Evolutionary conservation across 1,140 invertebrate species (phyloP).

Genomic region (Sminthurinus signatus): DNA sequence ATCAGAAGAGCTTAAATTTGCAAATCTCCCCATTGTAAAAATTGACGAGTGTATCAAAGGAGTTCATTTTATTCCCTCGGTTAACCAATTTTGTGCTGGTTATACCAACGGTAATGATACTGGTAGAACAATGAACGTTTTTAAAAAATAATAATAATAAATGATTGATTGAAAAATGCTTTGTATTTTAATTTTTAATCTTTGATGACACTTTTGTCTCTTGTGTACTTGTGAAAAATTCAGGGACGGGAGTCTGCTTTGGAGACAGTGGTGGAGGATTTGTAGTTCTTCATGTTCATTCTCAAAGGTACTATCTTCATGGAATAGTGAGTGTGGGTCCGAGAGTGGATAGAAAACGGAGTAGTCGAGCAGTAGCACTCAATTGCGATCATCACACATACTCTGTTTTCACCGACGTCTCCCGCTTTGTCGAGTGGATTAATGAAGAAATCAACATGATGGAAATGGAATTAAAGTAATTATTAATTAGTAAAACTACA

Average conservation of each 20-base stretch:
- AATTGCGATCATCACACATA: not conserved
- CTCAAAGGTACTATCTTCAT: not conserved
- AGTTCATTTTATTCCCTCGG: not conserved
- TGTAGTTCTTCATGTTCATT: not conserved
- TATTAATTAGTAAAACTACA: too few relatives aligned
- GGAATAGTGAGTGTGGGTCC: not conserved
- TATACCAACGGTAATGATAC: constrained; percentile 21
- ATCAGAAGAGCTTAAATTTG: constrained; percentile 9
- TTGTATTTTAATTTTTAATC: too few relatives aligned
- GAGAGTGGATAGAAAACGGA: too few relatives aligned
- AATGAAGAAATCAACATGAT: not conserved
- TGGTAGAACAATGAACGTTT: too few relatives aligned
- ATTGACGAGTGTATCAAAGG: constrained; percentile 5
- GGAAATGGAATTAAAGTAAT: not conserved
- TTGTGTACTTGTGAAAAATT: not conserved
- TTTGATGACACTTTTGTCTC: too few relatives aligned
- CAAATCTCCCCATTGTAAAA: constrained; percentile 9
- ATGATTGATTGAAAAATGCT: not conserved
- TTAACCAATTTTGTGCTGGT: constrained; percentile 22
- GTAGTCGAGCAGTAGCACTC: not conserved
- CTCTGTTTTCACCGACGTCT: not conserved
- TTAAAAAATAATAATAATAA: not conserved
- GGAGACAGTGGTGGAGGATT: constrained; percentile 22
- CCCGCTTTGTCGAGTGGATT: not conserved
- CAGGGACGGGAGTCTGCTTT: constrained; percentile 10